Evolutionary conservation across 2,113 vertebrate genomes (phyloP).

Genomic region (Notiomystis cincta): DNA sequence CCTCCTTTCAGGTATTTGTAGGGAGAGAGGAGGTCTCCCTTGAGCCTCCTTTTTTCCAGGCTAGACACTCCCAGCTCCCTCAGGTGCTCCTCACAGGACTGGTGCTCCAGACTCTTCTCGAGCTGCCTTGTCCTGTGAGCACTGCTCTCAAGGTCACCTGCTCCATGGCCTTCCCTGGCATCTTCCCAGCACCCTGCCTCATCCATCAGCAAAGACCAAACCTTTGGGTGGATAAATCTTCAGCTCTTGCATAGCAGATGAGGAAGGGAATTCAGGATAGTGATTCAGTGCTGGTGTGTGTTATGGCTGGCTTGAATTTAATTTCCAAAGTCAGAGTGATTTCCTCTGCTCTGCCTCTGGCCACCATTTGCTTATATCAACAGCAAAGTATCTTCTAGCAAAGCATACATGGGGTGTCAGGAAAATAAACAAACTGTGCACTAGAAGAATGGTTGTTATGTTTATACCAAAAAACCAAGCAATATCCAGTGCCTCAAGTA

Average conservation of each 20-base stretch:
- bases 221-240: neutral
- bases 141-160: neutral
- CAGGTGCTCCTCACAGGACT: neutral
- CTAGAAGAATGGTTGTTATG: neutral
- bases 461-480: neutral
- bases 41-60: neutral
- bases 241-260: neutral
- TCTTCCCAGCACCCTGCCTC: neutral
- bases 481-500: neutral
- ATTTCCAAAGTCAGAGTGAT: neutral
- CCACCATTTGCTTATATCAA: neutral
- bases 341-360: neutral
- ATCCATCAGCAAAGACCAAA: neutral
- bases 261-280: neutral
- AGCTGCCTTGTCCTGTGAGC: neutral
- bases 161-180: neutral
- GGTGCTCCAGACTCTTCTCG: too few relatives aligned
- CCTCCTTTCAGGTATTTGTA: neutral
- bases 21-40: neutral
- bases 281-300: neutral
- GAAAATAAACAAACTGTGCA: neutral
- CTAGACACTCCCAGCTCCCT: rapidly evolving
- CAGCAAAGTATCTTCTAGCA: neutral
- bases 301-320: neutral
- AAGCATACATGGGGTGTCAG: neutral